phyloP scores from a whole-genome alignment of 2,888 invertebrate species.

The Plemyria rubiginata region DNA sequence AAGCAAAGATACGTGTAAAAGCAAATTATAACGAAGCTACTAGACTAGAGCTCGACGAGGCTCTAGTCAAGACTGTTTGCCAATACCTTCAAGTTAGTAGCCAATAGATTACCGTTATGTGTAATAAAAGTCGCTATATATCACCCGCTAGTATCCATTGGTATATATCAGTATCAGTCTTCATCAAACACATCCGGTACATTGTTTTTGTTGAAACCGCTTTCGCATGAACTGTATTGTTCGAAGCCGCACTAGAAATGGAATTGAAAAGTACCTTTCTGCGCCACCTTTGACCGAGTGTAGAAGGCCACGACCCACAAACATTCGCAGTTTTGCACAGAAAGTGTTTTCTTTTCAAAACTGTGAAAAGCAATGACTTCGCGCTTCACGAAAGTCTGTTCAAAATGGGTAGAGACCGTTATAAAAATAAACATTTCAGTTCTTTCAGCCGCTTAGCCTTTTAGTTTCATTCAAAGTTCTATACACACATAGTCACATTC shows the following conservation, averaged over 20 bases:
- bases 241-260: constrained; percentile 21
- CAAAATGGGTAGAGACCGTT: constrained; percentile 43
- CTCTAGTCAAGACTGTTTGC: constrained; percentile 17
- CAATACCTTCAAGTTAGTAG: constrained; percentile 24
- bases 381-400: constrained; percentile 52
- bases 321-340: constrained; percentile 53
- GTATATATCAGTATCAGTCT: constrained; percentile 5
- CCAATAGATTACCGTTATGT: constrained; percentile 15
- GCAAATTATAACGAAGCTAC: not conserved
- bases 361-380: constrained; percentile 65
- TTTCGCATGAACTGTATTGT: constrained; percentile 17
- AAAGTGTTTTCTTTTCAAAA: constrained; percentile 64
- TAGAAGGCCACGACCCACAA: constrained; percentile 63
- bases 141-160: constrained; percentile 16
- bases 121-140: constrained; percentile 29
- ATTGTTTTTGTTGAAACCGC: constrained; percentile 7
- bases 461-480: constrained; percentile 32
- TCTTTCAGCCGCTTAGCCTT: constrained; percentile 35
- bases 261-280: constrained; percentile 37
- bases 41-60: too few relatives aligned
- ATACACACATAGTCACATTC: not conserved
- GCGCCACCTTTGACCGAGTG: constrained; percentile 52
- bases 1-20: not conserved
- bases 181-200: constrained; percentile 13
- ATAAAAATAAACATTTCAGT: constrained; percentile 60